A percentile compares a stretch with the other conserved stretches of the same genome.
These are phyloP conservation scores for Carcinoscorpius rotundicauda DNA, from an alignment of 1,140 invertebrate species.

Conservation along the genomic window DNA sequence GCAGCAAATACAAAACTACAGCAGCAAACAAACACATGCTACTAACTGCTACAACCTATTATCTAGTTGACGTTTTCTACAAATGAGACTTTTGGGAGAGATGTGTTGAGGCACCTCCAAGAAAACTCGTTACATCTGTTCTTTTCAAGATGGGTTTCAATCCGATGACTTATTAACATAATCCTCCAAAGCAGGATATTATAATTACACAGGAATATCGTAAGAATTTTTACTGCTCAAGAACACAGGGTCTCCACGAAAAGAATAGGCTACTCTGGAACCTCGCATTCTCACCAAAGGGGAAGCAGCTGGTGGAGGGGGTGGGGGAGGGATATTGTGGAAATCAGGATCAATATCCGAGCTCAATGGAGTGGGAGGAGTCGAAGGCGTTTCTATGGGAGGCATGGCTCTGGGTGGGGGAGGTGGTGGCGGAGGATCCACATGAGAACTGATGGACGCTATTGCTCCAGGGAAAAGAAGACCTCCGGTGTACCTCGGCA, in stretches of 20 bases:
- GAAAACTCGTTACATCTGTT: no score
- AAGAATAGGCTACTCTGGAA: conserved; percentile 12
- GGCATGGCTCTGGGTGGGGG: conserved; percentile 1
- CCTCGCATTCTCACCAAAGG: conserved; percentile 17
- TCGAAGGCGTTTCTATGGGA: not conserved
- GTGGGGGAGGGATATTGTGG: not conserved
- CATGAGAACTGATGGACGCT: not conserved
- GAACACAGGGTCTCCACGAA: conserved; percentile 3
- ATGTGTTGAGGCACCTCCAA: no score
- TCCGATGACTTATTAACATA: no score
- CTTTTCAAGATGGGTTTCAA: no score
- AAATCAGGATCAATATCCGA: conserved; percentile 17
- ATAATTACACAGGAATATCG: no score
- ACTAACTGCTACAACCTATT: no score
- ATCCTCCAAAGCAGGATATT: no score
- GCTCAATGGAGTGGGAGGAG: not conserved
- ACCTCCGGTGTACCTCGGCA: conserved; percentile 6
- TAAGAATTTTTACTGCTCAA: no score
- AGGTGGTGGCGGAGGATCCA: conserved; percentile 4
- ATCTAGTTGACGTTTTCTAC: no score
- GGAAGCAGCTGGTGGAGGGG: conserved; percentile 7
- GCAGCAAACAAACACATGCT: no score
- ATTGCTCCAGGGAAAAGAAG: conserved; percentile 1
- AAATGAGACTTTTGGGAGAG: no score
- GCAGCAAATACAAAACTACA: no score